Base-by-base conservation (phyloP, 2,888 invertebrate genomes). In the Apomyelois bistriatella region DNA sequence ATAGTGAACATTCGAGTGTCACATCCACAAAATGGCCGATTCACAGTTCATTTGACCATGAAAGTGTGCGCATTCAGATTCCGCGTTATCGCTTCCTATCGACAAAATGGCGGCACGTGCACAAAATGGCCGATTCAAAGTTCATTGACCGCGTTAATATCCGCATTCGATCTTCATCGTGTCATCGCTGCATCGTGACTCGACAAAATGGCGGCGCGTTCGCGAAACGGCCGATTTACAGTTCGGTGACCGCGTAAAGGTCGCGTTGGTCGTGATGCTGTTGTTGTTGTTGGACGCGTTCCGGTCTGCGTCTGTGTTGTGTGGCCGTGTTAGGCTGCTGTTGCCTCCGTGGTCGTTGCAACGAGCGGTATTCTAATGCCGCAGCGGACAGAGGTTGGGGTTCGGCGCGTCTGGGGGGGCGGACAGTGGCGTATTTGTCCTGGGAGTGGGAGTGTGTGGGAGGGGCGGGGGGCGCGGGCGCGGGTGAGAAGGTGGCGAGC, bases 301-400 rank as follows among this genome's bases (percentile, higher is more conserved):
- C 64, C 56, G 50, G 68, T 62, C 55, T 72, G 61, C 66, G 70
- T 66, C 65, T 65, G 43, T 64, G 68, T 47, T 64, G 58, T 30
- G 70, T 63, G 53, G 54, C 64, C 3, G 64, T 60, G 52, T 46
- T 52, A 4, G 64, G 53, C 13, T 64, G 67, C 47, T 65, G 72
- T 40, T 85, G 84, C 52, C 72, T 86, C 5, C 87, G 68, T 46
- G 93, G 93, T 0, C 92, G 82, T 65, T 92, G 92, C 46, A 93
- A 74, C 17, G 93, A 92, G 42, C 93, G 86, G 71, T 93, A 93
- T 62, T 93, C 92, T 5, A 92, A 72, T 50, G 92, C 88, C 9
- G 89, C 89, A 43, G 89, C 89, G 36, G 88, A 88, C 2, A 93
- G 84, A 12, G 93, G 90, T 68, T 93, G 92, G 59, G 92, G 81